Conservation (phyloP, 2,797 vertebrate species). For the Iguana delicatissima region DNA sequence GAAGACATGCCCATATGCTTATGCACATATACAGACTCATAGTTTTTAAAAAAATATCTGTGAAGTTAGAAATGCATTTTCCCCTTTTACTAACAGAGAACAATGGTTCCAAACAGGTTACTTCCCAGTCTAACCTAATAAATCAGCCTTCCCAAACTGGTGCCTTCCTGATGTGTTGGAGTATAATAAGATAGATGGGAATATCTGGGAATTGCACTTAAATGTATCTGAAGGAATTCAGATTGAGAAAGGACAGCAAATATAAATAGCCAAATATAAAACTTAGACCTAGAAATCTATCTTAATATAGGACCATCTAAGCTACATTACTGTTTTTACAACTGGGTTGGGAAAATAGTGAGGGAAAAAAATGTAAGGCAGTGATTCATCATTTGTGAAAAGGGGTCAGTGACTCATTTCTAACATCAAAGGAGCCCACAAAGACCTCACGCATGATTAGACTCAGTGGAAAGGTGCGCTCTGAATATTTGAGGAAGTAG, state of each 20-base stretch:
- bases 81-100: background rate
- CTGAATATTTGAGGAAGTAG: background rate
- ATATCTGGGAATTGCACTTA: background rate
- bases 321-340: slow-evolving; percentile 6
- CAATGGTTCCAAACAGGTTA: background rate
- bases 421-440: slow-evolving; percentile 14
- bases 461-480: background rate
- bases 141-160: background rate
- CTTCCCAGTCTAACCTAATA: background rate
- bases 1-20: background rate
- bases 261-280: background rate
- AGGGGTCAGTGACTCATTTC: background rate
- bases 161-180: background rate
- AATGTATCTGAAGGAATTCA: background rate
- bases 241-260: background rate
- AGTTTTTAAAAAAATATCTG: slow-evolving; percentile 2
- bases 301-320: background rate
- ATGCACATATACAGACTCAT: background rate
- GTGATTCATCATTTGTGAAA: background rate
- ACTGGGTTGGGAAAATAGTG: background rate
- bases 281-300: slow-evolving; percentile 3
- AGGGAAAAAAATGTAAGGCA: background rate
- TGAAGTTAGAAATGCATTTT: background rate
- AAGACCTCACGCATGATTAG: background rate
- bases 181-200: background rate